A percentile compares a stretch with the other conserved stretches of the same genome.
phyloP scores from a whole-genome alignment of 2,113 vertebrate species.

The Pangasianodon hypophthalmus region DNA sequence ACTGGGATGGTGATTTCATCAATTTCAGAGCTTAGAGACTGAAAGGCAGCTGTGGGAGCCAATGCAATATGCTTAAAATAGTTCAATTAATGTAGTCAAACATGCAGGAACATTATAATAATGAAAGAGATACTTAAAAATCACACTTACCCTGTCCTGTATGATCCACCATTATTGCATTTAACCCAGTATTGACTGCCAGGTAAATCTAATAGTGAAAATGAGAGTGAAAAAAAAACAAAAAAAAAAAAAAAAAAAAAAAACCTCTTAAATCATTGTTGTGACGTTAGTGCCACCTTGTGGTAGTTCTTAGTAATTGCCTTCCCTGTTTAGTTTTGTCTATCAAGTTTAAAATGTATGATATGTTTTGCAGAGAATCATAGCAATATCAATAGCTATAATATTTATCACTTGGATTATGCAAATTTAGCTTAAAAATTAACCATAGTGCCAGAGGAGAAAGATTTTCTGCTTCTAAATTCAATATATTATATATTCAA shows the following conservation, averaged over 20 bases:
- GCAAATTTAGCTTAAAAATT: background rate
- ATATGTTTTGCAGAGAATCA: background rate
- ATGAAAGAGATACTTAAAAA: background rate
- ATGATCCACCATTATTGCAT: constrained; percentile 50
- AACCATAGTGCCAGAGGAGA: background rate
- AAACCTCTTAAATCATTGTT: background rate
- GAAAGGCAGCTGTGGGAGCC: constrained; percentile 55
- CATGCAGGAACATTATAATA: background rate
- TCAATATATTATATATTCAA: background rate
- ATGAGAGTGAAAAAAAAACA: background rate
- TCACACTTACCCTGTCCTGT: constrained; percentile 56
- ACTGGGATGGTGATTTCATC: constrained; percentile 57
- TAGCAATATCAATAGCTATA: background rate
- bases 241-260: background rate
- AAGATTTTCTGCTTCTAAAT: background rate
- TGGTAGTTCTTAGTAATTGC: background rate
- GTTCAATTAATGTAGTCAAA: background rate
- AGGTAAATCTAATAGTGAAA: constrained; percentile 56
- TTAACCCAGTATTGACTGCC: constrained; percentile 48
- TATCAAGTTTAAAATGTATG: background rate
- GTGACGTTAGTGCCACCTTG: constrained; percentile 1
- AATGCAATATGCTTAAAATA: background rate
- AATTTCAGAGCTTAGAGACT: constrained; percentile 58
- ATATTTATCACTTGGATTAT: background rate
- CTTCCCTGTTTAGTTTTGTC: background rate